Conservation (phyloP, 37 sponge, comb jelly and placozoan genomes). For the Corticium candelabrum region DNA sequence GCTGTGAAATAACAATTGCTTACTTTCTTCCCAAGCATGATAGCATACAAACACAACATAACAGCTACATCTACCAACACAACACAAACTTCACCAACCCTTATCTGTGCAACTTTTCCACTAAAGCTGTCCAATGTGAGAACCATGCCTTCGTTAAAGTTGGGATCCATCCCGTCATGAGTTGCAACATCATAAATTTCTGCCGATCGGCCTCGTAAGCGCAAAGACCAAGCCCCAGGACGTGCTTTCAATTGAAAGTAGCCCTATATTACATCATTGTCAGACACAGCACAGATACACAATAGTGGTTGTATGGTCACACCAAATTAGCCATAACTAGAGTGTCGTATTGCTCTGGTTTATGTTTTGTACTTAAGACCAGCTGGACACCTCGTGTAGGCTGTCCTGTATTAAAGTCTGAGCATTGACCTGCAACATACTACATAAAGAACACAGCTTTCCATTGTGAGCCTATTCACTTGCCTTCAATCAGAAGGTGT, state of each 20-base stretch:
- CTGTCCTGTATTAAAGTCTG: conserved; percentile 29
- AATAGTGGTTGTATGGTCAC: neutral
- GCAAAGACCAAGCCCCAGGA: conserved; percentile 78
- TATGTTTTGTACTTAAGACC: conserved; percentile 51
- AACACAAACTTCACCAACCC: too few relatives aligned
- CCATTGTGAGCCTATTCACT: neutral
- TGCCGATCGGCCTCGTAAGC: conserved; percentile 62
- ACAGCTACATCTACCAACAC: too few relatives aligned
- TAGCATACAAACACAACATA: too few relatives aligned
- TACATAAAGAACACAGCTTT: neutral
- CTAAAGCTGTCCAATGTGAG: conserved; percentile 35
- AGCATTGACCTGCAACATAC: conserved; percentile 54
- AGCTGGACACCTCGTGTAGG: conserved; percentile 83
- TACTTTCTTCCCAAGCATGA: too few relatives aligned
- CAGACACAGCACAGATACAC: neutral
- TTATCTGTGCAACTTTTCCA: conserved; percentile 37
- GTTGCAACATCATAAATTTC: conserved; percentile 66
- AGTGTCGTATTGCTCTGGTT: conserved; percentile 65
- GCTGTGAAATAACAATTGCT: too few relatives aligned
- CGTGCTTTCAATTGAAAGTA: conserved; percentile 90
- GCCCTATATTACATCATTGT: conserved; percentile 40
- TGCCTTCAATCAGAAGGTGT: conserved; percentile 91
- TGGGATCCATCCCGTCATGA: conserved; percentile 15
- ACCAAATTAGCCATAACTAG: conserved; percentile 95
- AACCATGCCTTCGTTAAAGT: conserved; percentile 8